Percentiles rank a stretch among this genome's conserved stretches.
phyloP scores from a whole-genome alignment of 2,797 vertebrate genomes.

The Ciconia nigra region DNA sequence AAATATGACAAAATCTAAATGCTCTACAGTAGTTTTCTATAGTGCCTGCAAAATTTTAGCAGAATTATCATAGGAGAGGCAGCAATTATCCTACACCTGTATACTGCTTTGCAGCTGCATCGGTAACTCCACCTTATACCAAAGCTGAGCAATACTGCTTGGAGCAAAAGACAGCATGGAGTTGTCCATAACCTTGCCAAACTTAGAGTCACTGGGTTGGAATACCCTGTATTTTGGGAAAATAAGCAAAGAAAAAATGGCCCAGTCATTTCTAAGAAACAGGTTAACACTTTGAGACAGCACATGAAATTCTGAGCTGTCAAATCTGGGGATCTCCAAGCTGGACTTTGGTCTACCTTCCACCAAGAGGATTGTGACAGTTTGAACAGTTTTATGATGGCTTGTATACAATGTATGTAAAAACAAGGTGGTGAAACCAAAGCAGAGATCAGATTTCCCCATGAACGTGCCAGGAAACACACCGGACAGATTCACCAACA shows the following conservation, averaged over 20 bases:
- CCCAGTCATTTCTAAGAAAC: background rate
- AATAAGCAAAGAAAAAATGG: background rate
- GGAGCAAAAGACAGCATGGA: background rate
- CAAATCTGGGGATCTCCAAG: background rate
- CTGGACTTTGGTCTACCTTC: background rate
- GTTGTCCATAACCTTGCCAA: background rate
- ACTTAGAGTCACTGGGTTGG: background rate
- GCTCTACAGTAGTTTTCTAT: background rate
- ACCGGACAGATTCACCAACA: background rate
- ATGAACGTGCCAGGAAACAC: background rate
- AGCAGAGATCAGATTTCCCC: background rate
- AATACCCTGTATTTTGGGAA: background rate
- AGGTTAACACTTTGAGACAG: background rate
- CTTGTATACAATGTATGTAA: background rate
- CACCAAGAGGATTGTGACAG: background rate
- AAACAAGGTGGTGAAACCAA: background rate
- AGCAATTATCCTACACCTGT: background rate
- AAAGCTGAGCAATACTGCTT: background rate
- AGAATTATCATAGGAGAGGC: background rate
- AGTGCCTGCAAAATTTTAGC: background rate
- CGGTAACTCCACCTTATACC: background rate
- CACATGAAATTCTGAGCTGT: background rate
- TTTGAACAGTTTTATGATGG: background rate
- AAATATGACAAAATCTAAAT: background rate
- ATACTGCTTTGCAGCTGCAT: background rate